Conservation (phyloP, 2,797 vertebrate species). For the Alauda arvensis region DNA sequence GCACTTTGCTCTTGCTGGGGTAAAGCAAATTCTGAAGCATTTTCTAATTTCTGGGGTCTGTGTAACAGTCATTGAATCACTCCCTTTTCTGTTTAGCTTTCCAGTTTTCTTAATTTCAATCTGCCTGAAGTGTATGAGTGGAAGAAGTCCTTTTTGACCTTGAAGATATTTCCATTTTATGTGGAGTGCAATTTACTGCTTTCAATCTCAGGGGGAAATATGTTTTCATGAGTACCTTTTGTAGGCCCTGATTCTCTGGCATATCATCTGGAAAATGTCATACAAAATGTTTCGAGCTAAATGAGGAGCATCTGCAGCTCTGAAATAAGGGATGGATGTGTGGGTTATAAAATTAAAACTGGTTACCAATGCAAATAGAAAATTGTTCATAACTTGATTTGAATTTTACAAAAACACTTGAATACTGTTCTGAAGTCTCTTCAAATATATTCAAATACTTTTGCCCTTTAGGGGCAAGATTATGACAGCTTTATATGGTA, state of each 20-base stretch:
- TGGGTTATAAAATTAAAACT: conserved; percentile 19
- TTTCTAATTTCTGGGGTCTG: conserved; percentile 1
- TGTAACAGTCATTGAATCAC: not conserved
- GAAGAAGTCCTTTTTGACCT: conserved; percentile 35
- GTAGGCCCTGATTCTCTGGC: conserved; percentile 12
- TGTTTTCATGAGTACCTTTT: conserved; percentile 20
- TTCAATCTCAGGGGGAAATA: conserved; percentile 4
- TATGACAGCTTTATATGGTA: not conserved
- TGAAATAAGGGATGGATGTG: conserved; percentile 1
- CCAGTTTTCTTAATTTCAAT: conserved; percentile 9
- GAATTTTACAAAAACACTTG: not conserved
- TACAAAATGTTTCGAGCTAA: conserved; percentile 35
- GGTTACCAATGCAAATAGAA: not conserved
- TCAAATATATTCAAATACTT: not conserved
- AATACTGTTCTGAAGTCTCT: not conserved
- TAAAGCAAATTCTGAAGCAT: not conserved
- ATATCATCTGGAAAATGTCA: conserved; percentile 2
- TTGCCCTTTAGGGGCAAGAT: not conserved
- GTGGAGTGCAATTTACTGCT: conserved; percentile 28
- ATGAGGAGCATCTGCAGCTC: conserved; percentile 33
- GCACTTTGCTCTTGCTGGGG: not conserved
- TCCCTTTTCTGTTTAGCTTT: not conserved
- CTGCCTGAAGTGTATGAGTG: not conserved
- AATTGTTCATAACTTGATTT: not conserved
- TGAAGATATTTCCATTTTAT: conserved; percentile 26